Evolutionary conservation across 2,888 invertebrate genomes (phyloP).

Genomic region (Trissolcus japonicus): DNA sequence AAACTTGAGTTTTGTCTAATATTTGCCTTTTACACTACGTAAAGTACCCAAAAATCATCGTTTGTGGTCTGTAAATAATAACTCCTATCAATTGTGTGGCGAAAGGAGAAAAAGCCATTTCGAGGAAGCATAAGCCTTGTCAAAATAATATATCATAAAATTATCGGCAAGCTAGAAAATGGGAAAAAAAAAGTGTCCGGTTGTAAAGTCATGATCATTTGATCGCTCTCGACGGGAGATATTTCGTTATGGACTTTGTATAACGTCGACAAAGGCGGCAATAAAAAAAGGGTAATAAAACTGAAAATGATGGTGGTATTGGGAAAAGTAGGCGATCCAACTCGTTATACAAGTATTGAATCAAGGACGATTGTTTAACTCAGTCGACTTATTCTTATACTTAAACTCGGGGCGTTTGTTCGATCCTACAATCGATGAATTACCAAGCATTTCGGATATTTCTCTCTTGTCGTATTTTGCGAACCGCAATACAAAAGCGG

Average conservation of each 20-base stretch:
- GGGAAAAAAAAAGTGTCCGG: conserved; percentile 58
- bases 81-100: conserved; percentile 5
- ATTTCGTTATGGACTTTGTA: conserved; percentile 31
- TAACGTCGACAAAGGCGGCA: conserved; percentile 16
- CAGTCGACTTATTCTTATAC: neutral
- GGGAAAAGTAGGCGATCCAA: neutral
- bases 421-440: conserved; percentile 41
- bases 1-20: conserved; percentile 21
- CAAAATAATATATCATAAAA: conserved; percentile 63
- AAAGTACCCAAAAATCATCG: conserved; percentile 16
- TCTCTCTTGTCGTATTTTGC: conserved; percentile 55
- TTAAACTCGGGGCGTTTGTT: conserved; percentile 24
- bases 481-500: conserved; percentile 60
- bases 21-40: conserved; percentile 10
- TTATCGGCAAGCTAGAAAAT: conserved; percentile 24
- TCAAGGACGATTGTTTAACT: neutral
- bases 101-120: conserved; percentile 12
- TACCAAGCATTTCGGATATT: conserved; percentile 39
- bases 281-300: conserved; percentile 41
- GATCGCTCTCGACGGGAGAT: conserved; percentile 54
- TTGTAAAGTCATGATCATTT: conserved; percentile 64
- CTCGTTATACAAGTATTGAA: neutral
- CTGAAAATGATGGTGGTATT: conserved; percentile 7
- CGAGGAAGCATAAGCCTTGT: conserved; percentile 42
- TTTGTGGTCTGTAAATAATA: conserved; percentile 29